These are phyloP conservation scores for Lasioglossum marginatum DNA, from an alignment of 2,888 invertebrate genomes.

Conservation along the genomic window DNA sequence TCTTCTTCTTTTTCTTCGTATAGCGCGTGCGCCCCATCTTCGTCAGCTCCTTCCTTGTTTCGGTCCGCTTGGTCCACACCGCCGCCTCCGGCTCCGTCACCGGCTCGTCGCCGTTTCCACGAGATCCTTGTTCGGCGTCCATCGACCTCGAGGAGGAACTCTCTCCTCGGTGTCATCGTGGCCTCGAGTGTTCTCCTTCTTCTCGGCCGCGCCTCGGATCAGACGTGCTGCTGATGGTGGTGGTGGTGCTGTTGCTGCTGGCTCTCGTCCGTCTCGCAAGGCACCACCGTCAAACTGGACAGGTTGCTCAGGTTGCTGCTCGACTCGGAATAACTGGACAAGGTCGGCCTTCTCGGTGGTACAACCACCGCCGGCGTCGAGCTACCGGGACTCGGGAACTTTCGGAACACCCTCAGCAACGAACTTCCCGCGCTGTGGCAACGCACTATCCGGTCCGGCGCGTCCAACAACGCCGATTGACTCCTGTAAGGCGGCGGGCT, in stretches of 20 bases:
- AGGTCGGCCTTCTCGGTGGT: conserved; percentile 65
- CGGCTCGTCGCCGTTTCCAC: conserved; percentile 53
- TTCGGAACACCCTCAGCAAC: conserved; percentile 80
- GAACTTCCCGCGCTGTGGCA: conserved; percentile 84
- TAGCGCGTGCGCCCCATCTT: background rate
- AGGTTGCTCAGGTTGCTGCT: conserved; percentile 82
- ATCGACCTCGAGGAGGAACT: conserved; percentile 61
- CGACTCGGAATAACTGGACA: conserved; percentile 82
- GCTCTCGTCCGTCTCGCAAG: conserved; percentile 81
- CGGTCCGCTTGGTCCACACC: conserved; percentile 21
- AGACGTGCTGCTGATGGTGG: conserved; percentile 77
- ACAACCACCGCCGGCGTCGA: conserved; percentile 78
- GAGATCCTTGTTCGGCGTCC: conserved; percentile 52
- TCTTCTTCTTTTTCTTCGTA: background rate
- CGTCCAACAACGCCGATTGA: conserved; percentile 85
- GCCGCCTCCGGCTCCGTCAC: conserved; percentile 12
- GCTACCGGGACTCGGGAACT: conserved; percentile 76
- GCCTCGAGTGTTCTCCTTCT: conserved; percentile 64
- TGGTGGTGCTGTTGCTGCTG: conserved; percentile 76
- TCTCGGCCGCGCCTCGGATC: conserved; percentile 74
- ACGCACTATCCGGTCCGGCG: conserved; percentile 84
- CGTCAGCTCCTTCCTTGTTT: conserved; percentile 5
- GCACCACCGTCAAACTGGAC: conserved; percentile 81
- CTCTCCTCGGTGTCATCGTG: conserved; percentile 43
- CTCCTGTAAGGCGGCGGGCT: conserved; percentile 88